Base-by-base conservation (phyloP, 2,113 vertebrate species). In the Hemicordylus capensis region DNA sequence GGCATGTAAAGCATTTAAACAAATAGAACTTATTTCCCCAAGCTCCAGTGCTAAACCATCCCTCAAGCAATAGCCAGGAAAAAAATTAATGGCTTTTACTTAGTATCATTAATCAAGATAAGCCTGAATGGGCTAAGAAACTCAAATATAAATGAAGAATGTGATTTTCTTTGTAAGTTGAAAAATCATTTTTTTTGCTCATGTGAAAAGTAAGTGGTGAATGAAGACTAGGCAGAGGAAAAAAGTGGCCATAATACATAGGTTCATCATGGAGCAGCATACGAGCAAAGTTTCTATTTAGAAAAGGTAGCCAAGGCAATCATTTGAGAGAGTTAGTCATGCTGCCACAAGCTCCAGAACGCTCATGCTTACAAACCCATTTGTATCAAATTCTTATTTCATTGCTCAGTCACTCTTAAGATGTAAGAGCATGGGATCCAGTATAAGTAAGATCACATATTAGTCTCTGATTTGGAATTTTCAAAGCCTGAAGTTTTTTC, bases 151-250 rank as follows among this genome's bases (percentile, higher is more conserved):
- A 37, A 48, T 78, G 67, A 66, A 70, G 73, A 86, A 81, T 69
- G 77, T 86, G 54, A 54, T 76, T 89, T 70, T 81, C 54, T 86
- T 81, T 80, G 63, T 51, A 84, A 46, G 51, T 79, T 78, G 69
- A 63, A 54, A 73, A 78, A 84, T 58, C 39, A 51, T 26, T 76
- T 75, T 84, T 64, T 9, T 46, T 58, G n/a, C 8, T 9, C 4
- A 73, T 61, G 56, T 19, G 31, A 28, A 81, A 67, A 56, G 51
- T 28, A 54, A 56, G 76, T n/a, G 34, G 31, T 7, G 61, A 84
- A 28, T 69, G 72, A 84, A 69, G 59, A 39, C 14, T 22, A 46
- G 51, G 24, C 56, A 20, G 39, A 58, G 12, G 51, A 67, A 54
- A 77, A 81, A 67, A 1, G 12, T 77, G 64, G 37, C 42, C 10